Evolutionary conservation across 2,888 invertebrate species (phyloP), one percentile per base, ranked within the genome.

Genomic region (Acrocyrtus sp.): DNA sequence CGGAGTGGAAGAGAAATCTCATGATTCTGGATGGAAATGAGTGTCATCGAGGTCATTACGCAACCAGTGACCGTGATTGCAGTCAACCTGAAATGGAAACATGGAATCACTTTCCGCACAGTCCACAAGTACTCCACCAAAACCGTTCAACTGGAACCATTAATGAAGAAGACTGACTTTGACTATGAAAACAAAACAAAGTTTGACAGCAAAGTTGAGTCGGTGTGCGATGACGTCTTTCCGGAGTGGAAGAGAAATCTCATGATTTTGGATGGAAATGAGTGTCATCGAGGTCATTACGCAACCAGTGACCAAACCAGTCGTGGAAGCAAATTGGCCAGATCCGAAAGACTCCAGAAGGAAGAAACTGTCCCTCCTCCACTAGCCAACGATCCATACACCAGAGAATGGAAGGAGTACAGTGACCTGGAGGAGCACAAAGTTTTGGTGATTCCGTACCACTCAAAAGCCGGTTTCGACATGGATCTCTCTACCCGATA

Each of bases 171-270:
- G 21, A 60, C 65, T 2, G 62, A 68, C 1, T 72, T 72, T 56
- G 72, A 75, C 17, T 77, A 63, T 47, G 77, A 72, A n/a, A 68
- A 72, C 10, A 77, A 77, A 39, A 56, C 63, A 3, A 77, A 69
- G 50, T 77, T 77, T 41, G 34, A 53, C 4, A 72, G 58, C 19
- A 47, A 69, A 15, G 19, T 77, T 8, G 47, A 67, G 19, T 51
- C 68, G 0, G 54, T 53, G 17, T 53, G 60, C 43, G 57, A 60
- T 4, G 65, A 74, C 39, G 26, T 72, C 19, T 77, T 77, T 41
- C 69, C 74, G 10, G 53, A 41, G 3, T 58, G 66, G 21, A 56
- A 41, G 19, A 19, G 63, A 24, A 47, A 66, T 12, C 34, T 67
- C 6, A 61, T 66, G 53, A 48, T 77, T 17, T 21, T 77, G 19